Evolutionary conservation across 2,797 vertebrate species (phyloP).

Genomic region (Anniella stebbinsi): DNA sequence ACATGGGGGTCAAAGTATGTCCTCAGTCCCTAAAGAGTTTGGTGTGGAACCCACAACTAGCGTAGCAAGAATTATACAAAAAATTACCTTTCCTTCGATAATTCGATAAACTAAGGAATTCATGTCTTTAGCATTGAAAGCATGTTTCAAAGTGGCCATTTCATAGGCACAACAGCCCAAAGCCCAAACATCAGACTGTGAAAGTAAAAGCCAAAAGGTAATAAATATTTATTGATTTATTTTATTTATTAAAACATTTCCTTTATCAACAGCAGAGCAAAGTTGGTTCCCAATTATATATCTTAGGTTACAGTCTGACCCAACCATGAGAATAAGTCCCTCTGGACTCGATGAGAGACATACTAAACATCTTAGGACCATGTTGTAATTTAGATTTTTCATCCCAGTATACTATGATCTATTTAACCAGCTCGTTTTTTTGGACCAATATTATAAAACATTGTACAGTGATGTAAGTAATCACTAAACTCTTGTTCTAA

Average conservation of each 20-base stretch:
- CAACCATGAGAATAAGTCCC: not conserved
- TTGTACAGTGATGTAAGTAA: not conserved
- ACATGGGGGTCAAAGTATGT: not conserved
- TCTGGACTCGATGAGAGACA: not conserved
- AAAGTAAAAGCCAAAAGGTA: slow-evolving; percentile 53
- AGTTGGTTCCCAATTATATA: not conserved
- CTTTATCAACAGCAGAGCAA: not conserved
- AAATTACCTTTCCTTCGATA: slow-evolving; percentile 95
- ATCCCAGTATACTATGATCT: too few species aligned
- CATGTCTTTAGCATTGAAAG: slow-evolving; percentile 99
- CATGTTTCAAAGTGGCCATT: slow-evolving; percentile 96
- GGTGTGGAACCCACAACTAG: not conserved
- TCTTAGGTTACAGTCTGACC: not conserved
- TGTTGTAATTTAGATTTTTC: not conserved
- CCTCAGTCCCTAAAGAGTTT: not conserved
- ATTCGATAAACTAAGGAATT: slow-evolving; percentile 97
- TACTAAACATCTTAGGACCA: not conserved
- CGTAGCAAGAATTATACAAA: slow-evolving; percentile 31
- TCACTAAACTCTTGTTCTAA: not conserved
- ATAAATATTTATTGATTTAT: not conserved
- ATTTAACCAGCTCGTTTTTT: not conserved
- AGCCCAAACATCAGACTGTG: slow-evolving; percentile 97
- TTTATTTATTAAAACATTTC: not conserved
- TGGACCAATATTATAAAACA: not conserved
- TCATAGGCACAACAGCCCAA: slow-evolving; percentile 98